Base-by-base conservation (phyloP, 2,888 invertebrate species). In the Lucinisca nassula region DNA sequence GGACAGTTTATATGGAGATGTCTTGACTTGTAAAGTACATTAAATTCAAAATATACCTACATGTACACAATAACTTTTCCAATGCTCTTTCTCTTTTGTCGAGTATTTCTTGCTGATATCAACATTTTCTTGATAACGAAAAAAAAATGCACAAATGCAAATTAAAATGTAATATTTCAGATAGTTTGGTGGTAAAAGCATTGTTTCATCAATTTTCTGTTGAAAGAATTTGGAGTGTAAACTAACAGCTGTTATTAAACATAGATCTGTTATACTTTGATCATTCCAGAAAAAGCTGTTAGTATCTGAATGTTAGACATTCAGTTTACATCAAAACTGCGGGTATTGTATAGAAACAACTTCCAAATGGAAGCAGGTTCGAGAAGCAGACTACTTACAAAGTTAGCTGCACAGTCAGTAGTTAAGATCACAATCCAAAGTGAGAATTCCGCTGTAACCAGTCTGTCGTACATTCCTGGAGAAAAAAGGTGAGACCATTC, bases 391-490 rank as follows among this genome's bases (percentile, higher is more conserved):
- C 35, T 21, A 6, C 6, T 61, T 61, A 67, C 1, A 21, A 67
- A 35, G 67, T 67, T 67, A 67, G 67, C 67, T 67, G 67, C 67
- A 67, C 67, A 67, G 67, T 35, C 35, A n/a, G 35, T 35, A 67
- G 67, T 61, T 61, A n/a, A 61, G 61, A 24, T 61, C 6, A 10
- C 12, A 61, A 24, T 61, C 61, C 61, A 30, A 30, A 61, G 61
- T 30, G 30, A 61, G 14, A 61, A n/a, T n/a, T n/a, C n/a, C n/a
- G n/a, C n/a, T n/a, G n/a, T 30, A 61, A 67, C 67, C 67, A 67
- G 67, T 67, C 67, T 67, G 35, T 12, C 17, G 8, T 67, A 67
- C 35, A 67, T 35, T 67, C 67, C 67, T 67, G 67, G 67, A 67
- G 32, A 21, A 17, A 67, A 55, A 32, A 67, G 67, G 67, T 67